Conservation (phyloP, 2,113 vertebrate genomes). For the Clupea harengus region DNA sequence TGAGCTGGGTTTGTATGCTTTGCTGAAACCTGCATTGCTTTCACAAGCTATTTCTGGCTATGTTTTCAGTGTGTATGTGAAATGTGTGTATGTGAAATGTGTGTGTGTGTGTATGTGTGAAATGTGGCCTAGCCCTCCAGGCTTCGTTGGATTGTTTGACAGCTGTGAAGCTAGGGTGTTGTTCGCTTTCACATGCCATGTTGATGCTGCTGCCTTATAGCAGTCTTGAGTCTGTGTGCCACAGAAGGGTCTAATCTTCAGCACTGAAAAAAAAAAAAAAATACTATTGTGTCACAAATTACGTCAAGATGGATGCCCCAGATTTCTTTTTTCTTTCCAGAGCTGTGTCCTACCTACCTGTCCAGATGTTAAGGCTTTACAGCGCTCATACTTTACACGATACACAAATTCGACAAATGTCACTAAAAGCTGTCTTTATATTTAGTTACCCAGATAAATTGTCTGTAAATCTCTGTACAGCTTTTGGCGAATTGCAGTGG, state of each 20-base stretch:
- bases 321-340: not conserved
- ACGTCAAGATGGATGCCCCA: constrained; percentile 31
- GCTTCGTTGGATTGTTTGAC: constrained; percentile 15
- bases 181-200: not conserved
- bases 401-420: not conserved
- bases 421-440: not conserved
- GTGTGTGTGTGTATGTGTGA: not conserved
- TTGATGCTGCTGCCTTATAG: not conserved
- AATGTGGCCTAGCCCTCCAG: not conserved
- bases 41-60: constrained; percentile 13
- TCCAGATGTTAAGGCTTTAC: constrained; percentile 36
- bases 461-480: not conserved
- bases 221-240: constrained; percentile 36
- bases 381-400: not conserved
- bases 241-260: not conserved
- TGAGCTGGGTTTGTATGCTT: not conserved
- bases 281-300: constrained; percentile 33
- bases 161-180: constrained; percentile 6
- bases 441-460: not conserved
- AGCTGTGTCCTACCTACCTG: constrained; percentile 42
- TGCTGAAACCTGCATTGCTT: constrained; percentile 5
- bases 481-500: not conserved
- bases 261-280: not conserved
- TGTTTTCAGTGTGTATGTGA: not conserved
- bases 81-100: not conserved